Base-by-base conservation (phyloP, 92 coral and sea anemone species). In the Heliopora coerulea region DNA sequence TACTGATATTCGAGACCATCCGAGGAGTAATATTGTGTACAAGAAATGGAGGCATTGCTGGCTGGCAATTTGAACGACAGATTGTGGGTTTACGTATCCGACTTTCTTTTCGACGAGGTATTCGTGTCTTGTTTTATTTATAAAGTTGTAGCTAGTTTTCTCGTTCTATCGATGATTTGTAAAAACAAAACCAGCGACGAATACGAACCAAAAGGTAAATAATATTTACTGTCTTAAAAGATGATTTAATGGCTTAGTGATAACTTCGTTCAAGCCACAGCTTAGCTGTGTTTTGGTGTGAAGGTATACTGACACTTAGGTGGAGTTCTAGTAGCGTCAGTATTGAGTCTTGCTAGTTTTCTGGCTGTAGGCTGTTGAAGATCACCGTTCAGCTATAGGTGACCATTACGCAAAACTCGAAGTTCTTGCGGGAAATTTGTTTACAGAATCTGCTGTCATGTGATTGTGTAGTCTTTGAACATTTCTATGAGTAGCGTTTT, bases 41-140 rank as follows among this genome's bases (percentile, higher is more conserved):
- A 6, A 46, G n/a, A 15, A 15, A 67, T 67, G 74, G 74, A 67
- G 14, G 32, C 74, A 11, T 2, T 67, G 1, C 33, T 67, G n/a
- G 59, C 59, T 67, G 58, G 37, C 17, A 58, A 44, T 23, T 49
- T 70, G 49, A 70, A 70, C 49, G 77, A 70, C 13, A 18, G 77
- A 9, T 42, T 70, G 13, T 70, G 77, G 77, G 77, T 52, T 35
- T 70, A 54, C 25, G 24, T 70, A 20, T 70, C 77, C 7, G 77
- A 70, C 23, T 70, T 70, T 25, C 57, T 70, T 13, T 70, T 70
- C n/a, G 77, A 70, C 28, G 77, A 70, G 77, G 77, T 70, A 70
- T 28, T 30, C 3, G 23, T 9, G 31, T 11, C 9, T 11, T 46
- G 28, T 5, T 2, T 4, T 26, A 21, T 29, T 14, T 23, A 3